phyloP scores from a whole-genome alignment of 2,888 invertebrate genomes.

The Dysmachus trigonus region DNA sequence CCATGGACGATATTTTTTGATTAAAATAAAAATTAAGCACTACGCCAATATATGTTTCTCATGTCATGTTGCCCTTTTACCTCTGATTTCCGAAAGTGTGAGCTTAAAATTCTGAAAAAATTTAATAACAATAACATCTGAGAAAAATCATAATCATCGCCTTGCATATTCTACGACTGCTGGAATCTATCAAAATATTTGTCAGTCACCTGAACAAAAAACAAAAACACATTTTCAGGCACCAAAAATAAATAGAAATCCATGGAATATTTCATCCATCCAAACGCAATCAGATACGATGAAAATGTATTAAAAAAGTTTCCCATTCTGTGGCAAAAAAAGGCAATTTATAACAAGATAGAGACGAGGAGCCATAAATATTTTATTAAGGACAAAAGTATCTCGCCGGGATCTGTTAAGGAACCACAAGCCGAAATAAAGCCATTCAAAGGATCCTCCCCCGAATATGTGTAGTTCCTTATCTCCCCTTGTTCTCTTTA shows the following conservation, averaged over 20 bases:
- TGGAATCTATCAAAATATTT: neutral
- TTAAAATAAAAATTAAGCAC: no score
- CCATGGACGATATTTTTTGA: no score
- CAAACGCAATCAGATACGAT: neutral
- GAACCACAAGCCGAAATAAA: conserved; percentile 24
- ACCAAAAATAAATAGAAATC: neutral
- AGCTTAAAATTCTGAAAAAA: no score
- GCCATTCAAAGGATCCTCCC: conserved; percentile 6
- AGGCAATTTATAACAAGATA: conserved; percentile 38
- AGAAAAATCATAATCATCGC: no score
- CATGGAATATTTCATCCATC: neutral
- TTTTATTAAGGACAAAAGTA: conserved; percentile 40
- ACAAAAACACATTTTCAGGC: neutral
- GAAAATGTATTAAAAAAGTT: neutral
- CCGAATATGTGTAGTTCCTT: conserved; percentile 30
- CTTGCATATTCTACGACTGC: no score
- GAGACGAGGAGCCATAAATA: conserved; percentile 12
- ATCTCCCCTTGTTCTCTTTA: conserved; percentile 44
- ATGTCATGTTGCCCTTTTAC: no score
- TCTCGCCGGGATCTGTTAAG: neutral
- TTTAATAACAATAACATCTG: no score
- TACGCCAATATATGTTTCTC: no score
- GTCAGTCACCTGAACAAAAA: neutral
- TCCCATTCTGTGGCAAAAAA: neutral
- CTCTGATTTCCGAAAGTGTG: no score